Percentiles rank a stretch among this genome's conserved stretches.
Conservation (phyloP, 2,797 vertebrate genomes). For the Tapirus indicus region DNA sequence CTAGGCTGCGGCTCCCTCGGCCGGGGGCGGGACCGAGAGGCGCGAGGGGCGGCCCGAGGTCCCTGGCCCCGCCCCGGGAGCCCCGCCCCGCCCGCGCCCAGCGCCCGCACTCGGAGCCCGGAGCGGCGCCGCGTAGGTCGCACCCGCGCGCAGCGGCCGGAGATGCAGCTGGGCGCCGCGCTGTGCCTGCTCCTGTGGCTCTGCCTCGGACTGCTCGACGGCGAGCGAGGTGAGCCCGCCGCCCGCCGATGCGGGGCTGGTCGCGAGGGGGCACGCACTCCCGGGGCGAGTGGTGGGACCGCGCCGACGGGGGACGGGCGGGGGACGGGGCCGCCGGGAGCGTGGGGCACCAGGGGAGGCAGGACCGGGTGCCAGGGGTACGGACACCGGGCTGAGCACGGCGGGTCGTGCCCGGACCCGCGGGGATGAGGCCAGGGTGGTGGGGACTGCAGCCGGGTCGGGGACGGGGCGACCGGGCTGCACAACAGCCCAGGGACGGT, state of each 20-base stretch:
- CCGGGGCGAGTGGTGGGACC: neutral
- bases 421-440: neutral
- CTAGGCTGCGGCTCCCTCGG: accelerated
- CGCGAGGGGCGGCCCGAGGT: neutral
- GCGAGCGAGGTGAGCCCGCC: neutral
- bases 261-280: accelerated
- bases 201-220: conserved; percentile 70
- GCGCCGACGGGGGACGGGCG: neutral
- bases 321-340: neutral
- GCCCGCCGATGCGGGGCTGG: neutral
- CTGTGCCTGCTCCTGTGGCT: conserved; percentile 68
- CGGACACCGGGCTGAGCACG: neutral
- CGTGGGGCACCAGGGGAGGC: neutral
- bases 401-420: too few relatives aligned
- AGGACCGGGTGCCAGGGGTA: neutral
- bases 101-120: neutral
- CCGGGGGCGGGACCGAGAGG: neutral
- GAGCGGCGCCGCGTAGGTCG: neutral
- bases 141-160: conserved; percentile 59
- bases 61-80: neutral
- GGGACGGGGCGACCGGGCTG: neutral
- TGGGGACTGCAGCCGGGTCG: neutral
- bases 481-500: neutral
- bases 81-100: neutral
- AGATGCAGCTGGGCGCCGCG: conserved; percentile 70